phyloP scores from a whole-genome alignment of 2,797 vertebrate genomes.

The Periparus ater region DNA sequence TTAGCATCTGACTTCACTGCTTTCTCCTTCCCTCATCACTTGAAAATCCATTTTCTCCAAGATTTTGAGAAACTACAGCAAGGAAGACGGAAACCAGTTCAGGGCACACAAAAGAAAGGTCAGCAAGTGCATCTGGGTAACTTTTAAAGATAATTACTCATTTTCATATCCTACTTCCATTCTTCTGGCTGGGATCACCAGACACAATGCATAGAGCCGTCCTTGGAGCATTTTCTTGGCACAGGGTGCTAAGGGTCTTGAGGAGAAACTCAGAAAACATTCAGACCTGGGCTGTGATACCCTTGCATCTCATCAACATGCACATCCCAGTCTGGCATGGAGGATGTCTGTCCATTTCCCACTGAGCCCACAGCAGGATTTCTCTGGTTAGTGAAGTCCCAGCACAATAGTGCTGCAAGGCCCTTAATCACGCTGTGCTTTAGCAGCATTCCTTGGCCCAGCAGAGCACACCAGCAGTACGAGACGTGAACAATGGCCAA shows the following conservation, averaged over 20 bases:
- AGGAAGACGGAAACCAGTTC: neutral
- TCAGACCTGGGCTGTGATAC: neutral
- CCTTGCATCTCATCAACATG: neutral
- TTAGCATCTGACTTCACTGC: neutral
- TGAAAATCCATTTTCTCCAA: neutral
- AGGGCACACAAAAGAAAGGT: neutral
- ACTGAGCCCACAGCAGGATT: neutral
- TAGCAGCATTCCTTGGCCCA: constrained; percentile 55
- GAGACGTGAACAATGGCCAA: constrained; percentile 44
- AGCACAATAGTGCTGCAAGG: constrained; percentile 37
- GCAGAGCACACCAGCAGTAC: constrained; percentile 44
- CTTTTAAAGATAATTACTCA: neutral
- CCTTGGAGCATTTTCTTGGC: neutral
- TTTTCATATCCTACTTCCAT: neutral
- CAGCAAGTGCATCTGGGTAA: constrained; percentile 3
- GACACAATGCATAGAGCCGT: neutral
- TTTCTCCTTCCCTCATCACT: neutral
- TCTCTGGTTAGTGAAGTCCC: neutral
- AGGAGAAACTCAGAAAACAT: neutral
- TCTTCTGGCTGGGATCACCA: neutral
- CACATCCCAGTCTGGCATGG: neutral
- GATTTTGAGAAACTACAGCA: neutral
- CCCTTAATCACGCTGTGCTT: constrained; percentile 19
- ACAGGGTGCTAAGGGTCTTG: neutral
- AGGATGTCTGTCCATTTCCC: neutral